Percentiles rank a stretch among this genome's conserved stretches.
Evolutionary conservation across 2,113 vertebrate genomes (phyloP).

Genomic region (Phainopepla nitens): DNA sequence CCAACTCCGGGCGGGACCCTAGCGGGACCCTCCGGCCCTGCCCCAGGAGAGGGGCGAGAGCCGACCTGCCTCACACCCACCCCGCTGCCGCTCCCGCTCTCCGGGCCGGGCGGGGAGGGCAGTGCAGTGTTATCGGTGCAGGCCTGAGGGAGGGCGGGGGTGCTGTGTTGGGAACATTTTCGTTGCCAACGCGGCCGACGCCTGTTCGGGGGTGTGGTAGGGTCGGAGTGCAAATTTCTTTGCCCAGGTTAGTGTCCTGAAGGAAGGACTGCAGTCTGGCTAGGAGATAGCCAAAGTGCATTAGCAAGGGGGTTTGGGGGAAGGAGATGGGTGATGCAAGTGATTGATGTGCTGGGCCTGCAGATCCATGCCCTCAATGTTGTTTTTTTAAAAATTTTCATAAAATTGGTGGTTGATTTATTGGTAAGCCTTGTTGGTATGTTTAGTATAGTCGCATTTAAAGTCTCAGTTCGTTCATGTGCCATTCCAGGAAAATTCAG

Average conservation of each 20-base stretch:
- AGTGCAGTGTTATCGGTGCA: not conserved
- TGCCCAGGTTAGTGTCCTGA: not conserved
- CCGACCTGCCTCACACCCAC: not conserved
- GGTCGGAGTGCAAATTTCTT: not conserved
- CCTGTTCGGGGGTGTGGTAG: not conserved
- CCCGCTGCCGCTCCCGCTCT: not conserved
- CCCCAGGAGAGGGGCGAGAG: not conserved
- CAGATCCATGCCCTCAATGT: rapidly evolving
- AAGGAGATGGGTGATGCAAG: not conserved
- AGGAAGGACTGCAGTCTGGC: rapidly evolving
- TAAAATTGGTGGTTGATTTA: not conserved
- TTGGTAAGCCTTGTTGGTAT: not conserved
- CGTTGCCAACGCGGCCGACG: not conserved
- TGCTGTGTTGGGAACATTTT: not conserved
- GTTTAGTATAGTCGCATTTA: not conserved
- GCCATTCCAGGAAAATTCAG: not conserved
- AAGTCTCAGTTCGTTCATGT: not conserved
- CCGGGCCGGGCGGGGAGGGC: not conserved
- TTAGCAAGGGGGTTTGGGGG: not conserved
- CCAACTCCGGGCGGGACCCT: not conserved
- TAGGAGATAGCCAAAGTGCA: not conserved
- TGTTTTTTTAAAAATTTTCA: not conserved
- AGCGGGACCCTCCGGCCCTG: not conserved
- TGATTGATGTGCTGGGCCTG: not conserved
- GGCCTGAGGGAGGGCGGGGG: not conserved